A percentile compares a stretch with the other conserved stretches of the same genome.
These are phyloP conservation scores for Oegoconia quadripuncta DNA, from an alignment of 2,888 invertebrate genomes.

Conservation along the genomic window DNA sequence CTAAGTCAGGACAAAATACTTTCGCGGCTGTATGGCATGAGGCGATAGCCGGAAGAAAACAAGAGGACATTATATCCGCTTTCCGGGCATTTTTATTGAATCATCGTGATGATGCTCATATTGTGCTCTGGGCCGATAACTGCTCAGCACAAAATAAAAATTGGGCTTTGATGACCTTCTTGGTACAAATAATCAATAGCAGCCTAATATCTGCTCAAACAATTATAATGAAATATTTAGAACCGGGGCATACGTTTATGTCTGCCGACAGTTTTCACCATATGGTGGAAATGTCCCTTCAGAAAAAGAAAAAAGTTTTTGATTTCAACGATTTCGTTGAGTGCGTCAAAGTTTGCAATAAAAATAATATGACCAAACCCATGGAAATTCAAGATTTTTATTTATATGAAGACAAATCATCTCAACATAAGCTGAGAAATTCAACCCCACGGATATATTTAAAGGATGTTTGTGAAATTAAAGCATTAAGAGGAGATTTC, in stretches of 20 bases:
- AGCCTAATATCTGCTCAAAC: constrained; percentile 3
- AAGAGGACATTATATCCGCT: constrained; percentile 15
- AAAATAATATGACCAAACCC: no score
- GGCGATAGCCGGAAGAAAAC: constrained; percentile 9
- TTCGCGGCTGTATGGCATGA: constrained; percentile 18
- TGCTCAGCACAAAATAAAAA: constrained; percentile 15
- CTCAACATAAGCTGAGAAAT: constrained; percentile 9
- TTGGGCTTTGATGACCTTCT: constrained; percentile 7
- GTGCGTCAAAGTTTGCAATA: constrained; percentile 5
- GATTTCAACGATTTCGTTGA: constrained; percentile 15
- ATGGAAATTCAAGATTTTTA: constrained; percentile 12
- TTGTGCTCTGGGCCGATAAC: constrained; percentile 11
- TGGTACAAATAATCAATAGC: constrained; percentile 9
- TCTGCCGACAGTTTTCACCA: constrained; percentile 12
- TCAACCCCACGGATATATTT: constrained; percentile 7
- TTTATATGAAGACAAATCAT: constrained; percentile 6
- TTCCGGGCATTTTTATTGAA: constrained; percentile 11
- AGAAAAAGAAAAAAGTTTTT: constrained; percentile 12
- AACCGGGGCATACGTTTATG: constrained; percentile 12
- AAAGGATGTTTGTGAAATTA: constrained; percentile 12
- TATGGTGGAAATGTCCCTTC: constrained; percentile 12
- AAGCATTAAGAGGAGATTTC: no score
- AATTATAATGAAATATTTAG: constrained; percentile 9
- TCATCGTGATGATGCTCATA: constrained; percentile 9
- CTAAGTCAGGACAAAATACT: constrained; percentile 5